A percentile compares a stretch with the other conserved stretches of the same genome.
phyloP scores from a whole-genome alignment of 2,797 vertebrate genomes.

The Botia kubotai region DNA sequence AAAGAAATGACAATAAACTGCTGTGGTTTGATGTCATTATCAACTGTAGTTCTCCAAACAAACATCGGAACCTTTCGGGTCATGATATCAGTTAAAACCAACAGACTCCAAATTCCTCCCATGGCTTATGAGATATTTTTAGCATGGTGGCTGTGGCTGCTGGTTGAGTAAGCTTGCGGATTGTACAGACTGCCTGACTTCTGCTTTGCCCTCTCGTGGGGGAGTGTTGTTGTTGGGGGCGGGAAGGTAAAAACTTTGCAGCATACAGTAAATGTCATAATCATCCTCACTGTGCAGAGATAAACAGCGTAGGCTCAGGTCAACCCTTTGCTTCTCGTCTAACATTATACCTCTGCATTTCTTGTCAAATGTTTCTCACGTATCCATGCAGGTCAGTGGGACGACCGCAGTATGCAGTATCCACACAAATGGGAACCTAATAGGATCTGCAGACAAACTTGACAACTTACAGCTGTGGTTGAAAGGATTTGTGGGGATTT shows the following conservation, averaged over 20 bases:
- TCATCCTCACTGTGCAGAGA: conserved; percentile 52
- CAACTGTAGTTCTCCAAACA: conserved; percentile 8
- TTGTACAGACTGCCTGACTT: conserved; percentile 46
- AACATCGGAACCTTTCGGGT: conserved; percentile 9
- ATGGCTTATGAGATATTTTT: conserved; percentile 24
- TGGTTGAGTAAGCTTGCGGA: conserved; percentile 46
- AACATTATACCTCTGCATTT: conserved; percentile 1
- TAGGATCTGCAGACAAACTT: conserved; percentile 17
- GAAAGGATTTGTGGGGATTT: conserved; percentile 45
- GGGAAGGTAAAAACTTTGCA: conserved; percentile 2
- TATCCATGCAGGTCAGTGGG: conserved; percentile 15
- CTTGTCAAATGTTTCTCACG: not conserved
- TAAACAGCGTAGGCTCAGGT: conserved; percentile 13
- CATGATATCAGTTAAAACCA: conserved; percentile 18
- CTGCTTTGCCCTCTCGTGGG: conserved; percentile 25
- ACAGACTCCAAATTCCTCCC: conserved; percentile 23
- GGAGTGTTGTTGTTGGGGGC: conserved; percentile 26
- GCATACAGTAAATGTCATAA: conserved; percentile 36
- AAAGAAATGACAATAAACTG: not conserved
- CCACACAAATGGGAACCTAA: conserved; percentile 32
- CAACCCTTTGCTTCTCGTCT: conserved; percentile 43
- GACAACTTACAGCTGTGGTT: conserved; percentile 51
- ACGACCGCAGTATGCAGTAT: conserved; percentile 24
- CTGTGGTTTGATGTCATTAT: not conserved
- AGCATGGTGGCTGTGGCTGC: conserved; percentile 26